Percentiles rank a stretch among this genome's conserved stretches.
These are phyloP conservation scores for Tonatia bakeri DNA, from an alignment of 2,113 vertebrate species.

Conservation along the genomic window DNA sequence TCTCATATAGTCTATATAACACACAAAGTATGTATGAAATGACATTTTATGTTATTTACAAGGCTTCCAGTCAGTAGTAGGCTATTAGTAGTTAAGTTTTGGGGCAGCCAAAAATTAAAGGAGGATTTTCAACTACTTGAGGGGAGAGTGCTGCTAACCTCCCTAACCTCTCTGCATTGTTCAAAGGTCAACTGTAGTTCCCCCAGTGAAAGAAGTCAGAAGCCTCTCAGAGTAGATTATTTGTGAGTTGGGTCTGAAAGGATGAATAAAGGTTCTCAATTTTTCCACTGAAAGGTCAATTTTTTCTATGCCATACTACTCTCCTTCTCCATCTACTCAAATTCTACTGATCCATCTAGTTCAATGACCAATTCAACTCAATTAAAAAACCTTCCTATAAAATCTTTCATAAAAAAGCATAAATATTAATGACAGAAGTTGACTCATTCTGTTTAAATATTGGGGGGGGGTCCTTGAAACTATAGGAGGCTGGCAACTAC, in stretches of 20 bases:
- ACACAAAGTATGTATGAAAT: background rate
- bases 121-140: background rate
- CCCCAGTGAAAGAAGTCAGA: background rate
- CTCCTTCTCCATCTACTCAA: background rate
- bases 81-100: background rate
- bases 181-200: background rate
- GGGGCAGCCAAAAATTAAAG: background rate
- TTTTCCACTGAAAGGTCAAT: background rate
- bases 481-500: background rate
- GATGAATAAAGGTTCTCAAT: background rate
- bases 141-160: background rate
- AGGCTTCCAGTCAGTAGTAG: background rate
- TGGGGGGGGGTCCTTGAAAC: background rate
- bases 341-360: background rate
- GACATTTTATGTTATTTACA: background rate
- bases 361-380: background rate
- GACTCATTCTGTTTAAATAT: background rate
- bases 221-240: background rate
- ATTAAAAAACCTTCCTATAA: background rate
- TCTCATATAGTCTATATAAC: background rate
- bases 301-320: background rate
- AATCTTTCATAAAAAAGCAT: background rate
- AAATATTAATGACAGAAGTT: background rate
- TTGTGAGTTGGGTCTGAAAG: background rate
- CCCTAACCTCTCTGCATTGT: background rate